These are phyloP conservation scores for Fulica atra DNA, from an alignment of 2,113 vertebrate species.

Conservation along the genomic window DNA sequence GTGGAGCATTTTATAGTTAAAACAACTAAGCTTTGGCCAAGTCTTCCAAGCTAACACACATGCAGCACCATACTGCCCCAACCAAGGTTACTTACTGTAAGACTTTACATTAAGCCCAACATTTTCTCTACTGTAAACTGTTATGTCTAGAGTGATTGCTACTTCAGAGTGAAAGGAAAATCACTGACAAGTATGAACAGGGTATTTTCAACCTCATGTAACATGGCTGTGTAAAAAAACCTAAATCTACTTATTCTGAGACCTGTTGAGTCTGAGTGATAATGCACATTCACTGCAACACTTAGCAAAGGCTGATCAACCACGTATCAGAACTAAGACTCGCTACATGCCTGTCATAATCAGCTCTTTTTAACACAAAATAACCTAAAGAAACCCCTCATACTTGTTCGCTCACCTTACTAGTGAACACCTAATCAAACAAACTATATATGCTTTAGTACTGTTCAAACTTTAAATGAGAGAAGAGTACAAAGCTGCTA, in stretches of 20 bases:
- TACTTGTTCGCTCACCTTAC: not conserved
- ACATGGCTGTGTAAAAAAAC: not conserved
- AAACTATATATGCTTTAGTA: not conserved
- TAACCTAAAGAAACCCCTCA: not conserved
- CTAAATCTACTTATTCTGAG: not conserved
- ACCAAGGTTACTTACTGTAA: not conserved
- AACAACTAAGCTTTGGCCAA: not conserved
- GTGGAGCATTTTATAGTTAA: fast-evolving
- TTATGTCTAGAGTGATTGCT: not conserved
- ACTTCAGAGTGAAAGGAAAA: not conserved
- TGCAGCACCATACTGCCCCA: not conserved
- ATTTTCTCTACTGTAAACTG: not conserved
- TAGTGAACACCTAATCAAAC: not conserved
- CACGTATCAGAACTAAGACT: not conserved
- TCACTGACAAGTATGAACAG: fast-evolving
- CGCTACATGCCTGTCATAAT: not conserved
- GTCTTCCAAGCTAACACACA: not conserved
- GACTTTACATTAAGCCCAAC: not conserved
- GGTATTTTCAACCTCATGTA: not conserved
- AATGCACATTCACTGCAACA: not conserved
- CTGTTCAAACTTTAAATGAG: not conserved
- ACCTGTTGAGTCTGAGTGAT: not conserved
- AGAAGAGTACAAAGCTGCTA: not conserved
- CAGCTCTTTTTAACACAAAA: not conserved
- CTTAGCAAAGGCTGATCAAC: not conserved